Conservation (phyloP, 1,140 invertebrate genomes). For the Tetraneura akinire region DNA sequence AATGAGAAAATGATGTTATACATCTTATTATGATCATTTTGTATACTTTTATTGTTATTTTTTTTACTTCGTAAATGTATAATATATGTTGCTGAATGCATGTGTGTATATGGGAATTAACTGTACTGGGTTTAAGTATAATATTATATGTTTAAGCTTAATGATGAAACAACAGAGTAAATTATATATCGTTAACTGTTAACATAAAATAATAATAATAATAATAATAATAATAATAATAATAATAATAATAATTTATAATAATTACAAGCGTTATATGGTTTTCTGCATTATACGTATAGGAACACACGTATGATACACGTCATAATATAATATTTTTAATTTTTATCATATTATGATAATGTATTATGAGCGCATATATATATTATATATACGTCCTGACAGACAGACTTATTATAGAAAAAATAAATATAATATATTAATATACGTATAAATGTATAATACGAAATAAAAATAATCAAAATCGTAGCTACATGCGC, state of each 20-base stretch:
- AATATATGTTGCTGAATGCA: no score
- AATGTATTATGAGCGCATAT: background rate
- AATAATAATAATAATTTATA: no score
- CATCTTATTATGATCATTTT: background rate
- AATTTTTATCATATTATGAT: background rate
- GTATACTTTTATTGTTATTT: background rate
- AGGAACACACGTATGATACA: no score
- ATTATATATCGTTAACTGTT: background rate
- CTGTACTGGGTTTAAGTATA: no score
- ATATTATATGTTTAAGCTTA: no score
- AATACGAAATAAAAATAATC: constrained; percentile 4
- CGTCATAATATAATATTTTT: background rate
- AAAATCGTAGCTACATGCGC: constrained; percentile 1
- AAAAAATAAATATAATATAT: no score
- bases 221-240: no score
- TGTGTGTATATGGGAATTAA: no score
- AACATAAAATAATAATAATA: no score
- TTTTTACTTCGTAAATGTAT: background rate
- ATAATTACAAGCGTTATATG: background rate
- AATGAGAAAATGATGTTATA: background rate
- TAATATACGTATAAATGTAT: no score
- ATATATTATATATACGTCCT: no score
- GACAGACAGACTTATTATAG: background rate
- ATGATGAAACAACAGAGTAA: background rate
- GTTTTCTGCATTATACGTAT: background rate